Conservation (phyloP, 2,797 vertebrate species). For the Bryconaethiops microstoma region DNA sequence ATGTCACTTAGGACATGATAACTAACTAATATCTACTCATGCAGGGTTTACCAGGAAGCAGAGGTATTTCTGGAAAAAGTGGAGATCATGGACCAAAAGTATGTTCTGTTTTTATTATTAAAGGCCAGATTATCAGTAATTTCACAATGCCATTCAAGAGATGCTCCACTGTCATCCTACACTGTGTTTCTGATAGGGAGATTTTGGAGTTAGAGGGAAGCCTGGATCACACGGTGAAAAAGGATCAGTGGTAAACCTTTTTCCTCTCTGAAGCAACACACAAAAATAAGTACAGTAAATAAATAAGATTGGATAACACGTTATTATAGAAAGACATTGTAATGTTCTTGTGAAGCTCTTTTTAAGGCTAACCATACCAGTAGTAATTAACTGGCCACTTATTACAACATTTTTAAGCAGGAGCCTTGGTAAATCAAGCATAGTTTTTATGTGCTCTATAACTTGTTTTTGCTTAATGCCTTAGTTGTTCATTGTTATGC, state of each 20-base stretch:
- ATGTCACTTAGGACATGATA: background rate
- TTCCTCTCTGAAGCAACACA: background rate
- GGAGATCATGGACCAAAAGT: constrained; percentile 75
- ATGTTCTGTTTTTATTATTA: background rate
- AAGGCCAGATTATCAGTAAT: background rate
- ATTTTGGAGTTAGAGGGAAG: constrained; percentile 64
- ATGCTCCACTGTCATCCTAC: too few species aligned
- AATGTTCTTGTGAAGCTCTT: too few species aligned
- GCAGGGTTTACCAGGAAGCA: constrained; percentile 71
- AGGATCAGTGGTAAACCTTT: constrained; percentile 69
- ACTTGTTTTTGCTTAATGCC: too few species aligned
- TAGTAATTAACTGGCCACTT: too few species aligned
- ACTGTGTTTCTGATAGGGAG: constrained; percentile 64
- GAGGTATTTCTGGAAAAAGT: constrained; percentile 65
- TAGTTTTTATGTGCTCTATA: too few species aligned
- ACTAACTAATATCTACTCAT: constrained; percentile 9
- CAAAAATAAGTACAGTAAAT: background rate
- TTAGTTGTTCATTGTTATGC: too few species aligned
- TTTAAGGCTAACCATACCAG: too few species aligned
- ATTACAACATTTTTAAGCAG: too few species aligned
- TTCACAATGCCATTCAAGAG: background rate
- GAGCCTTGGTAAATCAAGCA: too few species aligned
- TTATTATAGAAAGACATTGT: too few species aligned
- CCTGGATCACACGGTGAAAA: constrained; percentile 64
- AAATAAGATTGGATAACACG: background rate